Conservation (phyloP, 2,888 invertebrate species). For the Acleris cristana region DNA sequence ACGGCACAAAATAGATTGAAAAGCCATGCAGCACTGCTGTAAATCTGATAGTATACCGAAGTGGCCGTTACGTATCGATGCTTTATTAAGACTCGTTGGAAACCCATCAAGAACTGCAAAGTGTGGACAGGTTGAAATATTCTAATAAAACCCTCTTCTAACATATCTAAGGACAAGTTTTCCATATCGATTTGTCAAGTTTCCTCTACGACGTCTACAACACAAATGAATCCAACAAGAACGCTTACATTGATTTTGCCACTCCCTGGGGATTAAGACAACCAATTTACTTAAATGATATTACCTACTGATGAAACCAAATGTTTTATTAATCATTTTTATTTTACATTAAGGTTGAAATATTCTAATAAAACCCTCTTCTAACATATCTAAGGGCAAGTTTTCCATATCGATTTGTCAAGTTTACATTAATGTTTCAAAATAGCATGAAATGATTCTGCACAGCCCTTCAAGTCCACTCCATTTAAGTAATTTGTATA, state of each 20-base stretch:
- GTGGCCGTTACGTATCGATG: slow-evolving; percentile 57
- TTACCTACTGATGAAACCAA: too few species aligned
- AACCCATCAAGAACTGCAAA: slow-evolving; percentile 53
- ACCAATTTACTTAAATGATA: not conserved
- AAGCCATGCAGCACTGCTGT: slow-evolving; percentile 51
- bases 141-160: slow-evolving; percentile 60
- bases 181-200: slow-evolving; percentile 44
- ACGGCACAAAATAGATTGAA: slow-evolving; percentile 45
- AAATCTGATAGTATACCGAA: slow-evolving; percentile 50
- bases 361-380: too few species aligned
- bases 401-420: too few species aligned
- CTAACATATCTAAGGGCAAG: too few species aligned
- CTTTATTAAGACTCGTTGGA: slow-evolving; percentile 56
- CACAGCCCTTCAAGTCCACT: not conserved
- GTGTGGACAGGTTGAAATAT: slow-evolving; percentile 56
- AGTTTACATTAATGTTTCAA: too few species aligned
- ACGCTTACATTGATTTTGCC: slow-evolving; percentile 4
- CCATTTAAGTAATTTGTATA: not conserved
- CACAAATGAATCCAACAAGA: not conserved
- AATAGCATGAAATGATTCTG: not conserved
- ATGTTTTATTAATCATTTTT: too few species aligned
- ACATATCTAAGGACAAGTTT: slow-evolving; percentile 54
- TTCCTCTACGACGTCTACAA: not conserved
- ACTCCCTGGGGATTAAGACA: not conserved
- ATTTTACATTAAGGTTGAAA: too few species aligned